phyloP scores from a whole-genome alignment of 2,113 vertebrate species.

The Microcebus lehilahytsara region DNA sequence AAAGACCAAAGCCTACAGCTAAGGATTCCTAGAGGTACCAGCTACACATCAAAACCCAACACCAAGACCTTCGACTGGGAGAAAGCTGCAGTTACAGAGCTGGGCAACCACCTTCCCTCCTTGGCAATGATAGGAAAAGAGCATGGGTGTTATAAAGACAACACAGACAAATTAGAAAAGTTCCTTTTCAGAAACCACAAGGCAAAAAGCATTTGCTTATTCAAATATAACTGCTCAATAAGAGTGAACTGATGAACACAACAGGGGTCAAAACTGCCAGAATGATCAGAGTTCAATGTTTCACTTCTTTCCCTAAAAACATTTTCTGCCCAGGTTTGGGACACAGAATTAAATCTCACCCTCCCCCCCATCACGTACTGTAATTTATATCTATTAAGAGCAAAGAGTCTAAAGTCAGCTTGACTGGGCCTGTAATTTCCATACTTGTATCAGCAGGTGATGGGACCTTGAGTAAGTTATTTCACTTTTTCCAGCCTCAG shows the following conservation, averaged over 20 bases:
- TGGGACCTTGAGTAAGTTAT: neutral
- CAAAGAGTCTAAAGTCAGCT: neutral
- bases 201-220: constrained; percentile 2
- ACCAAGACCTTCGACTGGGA: neutral
- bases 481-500: constrained; percentile 16
- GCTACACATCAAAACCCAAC: neutral
- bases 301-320: neutral
- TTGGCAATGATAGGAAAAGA: neutral
- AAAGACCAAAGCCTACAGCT: neutral
- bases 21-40: neutral
- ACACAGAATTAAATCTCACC: neutral
- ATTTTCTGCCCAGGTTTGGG: neutral
- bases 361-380: neutral
- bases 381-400: neutral
- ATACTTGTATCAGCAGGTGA: neutral
- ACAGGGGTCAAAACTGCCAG: neutral
- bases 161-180: neutral
- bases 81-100: neutral
- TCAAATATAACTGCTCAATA: constrained; percentile 12
- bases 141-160: neutral
- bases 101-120: neutral
- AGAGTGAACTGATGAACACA: neutral
- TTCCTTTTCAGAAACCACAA: neutral
- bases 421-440: neutral
- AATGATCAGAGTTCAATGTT: neutral